phyloP scores from a whole-genome alignment of 1,140 invertebrate species.

The Nomia melanderi region DNA sequence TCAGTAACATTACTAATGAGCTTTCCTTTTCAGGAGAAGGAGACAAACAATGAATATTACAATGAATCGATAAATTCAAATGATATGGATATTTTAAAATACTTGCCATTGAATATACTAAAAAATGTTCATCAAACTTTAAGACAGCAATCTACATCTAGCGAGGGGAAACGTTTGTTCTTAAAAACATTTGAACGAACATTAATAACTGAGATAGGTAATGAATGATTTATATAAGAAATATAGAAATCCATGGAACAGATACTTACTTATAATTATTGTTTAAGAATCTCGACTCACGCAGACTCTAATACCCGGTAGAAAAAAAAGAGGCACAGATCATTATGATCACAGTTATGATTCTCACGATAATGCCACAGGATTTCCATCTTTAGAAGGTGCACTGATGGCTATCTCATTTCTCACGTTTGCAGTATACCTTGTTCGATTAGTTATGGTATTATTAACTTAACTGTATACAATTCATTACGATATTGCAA shows the following conservation, averaged over 20 bases:
- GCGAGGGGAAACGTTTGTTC: constrained; percentile 74
- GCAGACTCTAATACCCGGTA: constrained; percentile 19
- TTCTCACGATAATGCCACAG: constrained; percentile 75
- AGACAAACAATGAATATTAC: not conserved
- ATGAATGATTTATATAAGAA: not conserved
- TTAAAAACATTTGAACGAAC: constrained; percentile 71
- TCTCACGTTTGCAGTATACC: constrained; percentile 90
- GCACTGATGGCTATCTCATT: constrained; percentile 91
- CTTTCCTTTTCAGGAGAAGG: not conserved
- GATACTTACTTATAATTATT: not conserved
- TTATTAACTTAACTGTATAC: constrained; percentile 35
- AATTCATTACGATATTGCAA: constrained; percentile 13
- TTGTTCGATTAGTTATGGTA: constrained; percentile 91
- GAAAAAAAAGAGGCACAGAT: constrained; percentile 56
- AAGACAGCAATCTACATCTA: constrained; percentile 68
- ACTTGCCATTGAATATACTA: constrained; percentile 75
- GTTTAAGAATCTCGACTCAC: constrained; percentile 54
- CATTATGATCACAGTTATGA: constrained; percentile 59
- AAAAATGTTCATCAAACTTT: constrained; percentile 73
- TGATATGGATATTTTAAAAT: constrained; percentile 55
- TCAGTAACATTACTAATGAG: not conserved
- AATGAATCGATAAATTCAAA: constrained; percentile 4
- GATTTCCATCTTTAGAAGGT: constrained; percentile 90
- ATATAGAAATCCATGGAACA: not conserved
- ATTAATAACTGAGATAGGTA: constrained; percentile 73